Conservation (phyloP, 2,113 vertebrate species). For the Paradoxurus hermaphroditus region DNA sequence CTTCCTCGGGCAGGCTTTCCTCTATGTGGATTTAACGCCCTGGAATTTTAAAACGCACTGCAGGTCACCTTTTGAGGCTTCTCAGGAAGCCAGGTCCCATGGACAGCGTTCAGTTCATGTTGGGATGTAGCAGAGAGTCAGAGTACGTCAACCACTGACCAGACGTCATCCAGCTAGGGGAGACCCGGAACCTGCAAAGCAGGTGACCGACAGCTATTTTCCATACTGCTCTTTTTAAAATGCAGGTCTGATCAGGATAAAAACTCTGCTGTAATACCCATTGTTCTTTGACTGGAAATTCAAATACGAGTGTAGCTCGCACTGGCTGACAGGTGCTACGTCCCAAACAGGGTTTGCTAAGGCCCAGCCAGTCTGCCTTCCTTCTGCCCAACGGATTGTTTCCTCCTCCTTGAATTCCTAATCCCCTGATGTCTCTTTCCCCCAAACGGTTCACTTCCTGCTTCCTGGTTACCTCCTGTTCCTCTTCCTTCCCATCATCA, state of each 20-base stretch:
- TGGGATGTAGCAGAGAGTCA: neutral
- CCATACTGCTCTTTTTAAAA: neutral
- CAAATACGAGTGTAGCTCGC: fast-evolving
- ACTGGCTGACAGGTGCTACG: neutral
- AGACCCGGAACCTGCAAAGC: fast-evolving
- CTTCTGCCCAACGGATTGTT: fast-evolving
- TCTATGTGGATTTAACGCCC: neutral
- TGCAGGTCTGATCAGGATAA: neutral
- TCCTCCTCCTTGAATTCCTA: too few relatives aligned
- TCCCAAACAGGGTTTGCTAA: fast-evolving
- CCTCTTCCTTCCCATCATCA: neutral
- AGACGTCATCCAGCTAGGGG: neutral
- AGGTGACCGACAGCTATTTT: neutral
- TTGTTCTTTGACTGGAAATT: neutral
- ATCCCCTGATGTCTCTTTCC: neutral
- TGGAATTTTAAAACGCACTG: neutral
- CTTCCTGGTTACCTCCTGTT: neutral
- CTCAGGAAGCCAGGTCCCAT: too few relatives aligned
- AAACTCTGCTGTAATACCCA: neutral
- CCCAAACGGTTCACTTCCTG: fast-evolving
- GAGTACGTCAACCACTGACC: neutral
- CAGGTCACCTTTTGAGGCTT: neutral
- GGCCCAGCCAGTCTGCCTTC: fast-evolving
- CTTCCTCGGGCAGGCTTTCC: too few relatives aligned
- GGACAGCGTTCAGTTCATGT: neutral